Evolutionary conservation across 2,113 vertebrate genomes (phyloP).

Genomic region (Oxygymnocypris stewartii): DNA sequence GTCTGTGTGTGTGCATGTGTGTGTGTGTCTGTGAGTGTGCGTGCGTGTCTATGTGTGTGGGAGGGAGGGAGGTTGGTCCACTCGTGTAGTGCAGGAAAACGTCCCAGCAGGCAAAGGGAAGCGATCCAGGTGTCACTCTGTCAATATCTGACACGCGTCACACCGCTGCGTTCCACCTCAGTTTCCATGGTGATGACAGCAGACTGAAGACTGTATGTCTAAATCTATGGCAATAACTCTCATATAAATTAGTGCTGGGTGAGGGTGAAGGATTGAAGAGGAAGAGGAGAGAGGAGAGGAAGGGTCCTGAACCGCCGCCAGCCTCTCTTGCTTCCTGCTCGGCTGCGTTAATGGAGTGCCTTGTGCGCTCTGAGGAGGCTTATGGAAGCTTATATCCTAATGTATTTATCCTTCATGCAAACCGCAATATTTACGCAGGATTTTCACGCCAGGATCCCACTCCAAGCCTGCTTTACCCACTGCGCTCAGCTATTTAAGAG

Average conservation of each 20-base stretch:
- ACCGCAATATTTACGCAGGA: conserved; percentile 40
- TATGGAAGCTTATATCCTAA: conserved; percentile 45
- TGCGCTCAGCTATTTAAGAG: conserved; percentile 21
- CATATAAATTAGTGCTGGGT: conserved; percentile 34
- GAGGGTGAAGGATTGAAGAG: conserved; percentile 50
- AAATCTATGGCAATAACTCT: conserved; percentile 64
- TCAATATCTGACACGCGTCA: conserved; percentile 54
- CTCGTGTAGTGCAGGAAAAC: not conserved
- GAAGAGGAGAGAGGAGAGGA: conserved; percentile 23
- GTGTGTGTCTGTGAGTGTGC: too few species aligned
- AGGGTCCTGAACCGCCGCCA: conserved; percentile 33
- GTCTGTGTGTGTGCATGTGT: too few species aligned
- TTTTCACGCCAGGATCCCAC: conserved; percentile 32
- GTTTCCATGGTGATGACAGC: conserved; percentile 79
- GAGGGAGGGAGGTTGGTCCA: conserved; percentile 3
- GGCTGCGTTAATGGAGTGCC: conserved; percentile 40
- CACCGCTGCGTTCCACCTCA: conserved; percentile 67
- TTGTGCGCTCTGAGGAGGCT: conserved; percentile 38
- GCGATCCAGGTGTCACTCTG: not conserved
- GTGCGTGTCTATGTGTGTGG: too few species aligned
- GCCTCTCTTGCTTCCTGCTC: conserved; percentile 11
- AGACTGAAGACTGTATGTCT: conserved; percentile 70
- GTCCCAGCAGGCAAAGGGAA: not conserved
- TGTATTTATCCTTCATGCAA: conserved; percentile 48
- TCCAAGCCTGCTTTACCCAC: conserved; percentile 35